Evolutionary conservation across 1,140 invertebrate species (phyloP).

Genomic region (Camponotus pennsylvanicus): DNA sequence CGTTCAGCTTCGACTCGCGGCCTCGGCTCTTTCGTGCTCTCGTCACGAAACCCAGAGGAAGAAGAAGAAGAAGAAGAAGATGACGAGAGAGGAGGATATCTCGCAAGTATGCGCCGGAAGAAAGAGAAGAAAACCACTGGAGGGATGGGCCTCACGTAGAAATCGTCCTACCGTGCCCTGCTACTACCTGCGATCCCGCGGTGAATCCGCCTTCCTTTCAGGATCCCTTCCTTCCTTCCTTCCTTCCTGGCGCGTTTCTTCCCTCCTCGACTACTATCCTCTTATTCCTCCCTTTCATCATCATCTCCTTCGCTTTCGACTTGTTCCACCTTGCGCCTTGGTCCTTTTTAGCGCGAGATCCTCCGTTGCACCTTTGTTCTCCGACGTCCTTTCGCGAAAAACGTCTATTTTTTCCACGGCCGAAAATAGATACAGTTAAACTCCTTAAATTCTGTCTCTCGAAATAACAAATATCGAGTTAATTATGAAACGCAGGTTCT

Average conservation of each 20-base stretch:
- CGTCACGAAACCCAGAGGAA: slow-evolving; percentile 78
- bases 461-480: not conserved
- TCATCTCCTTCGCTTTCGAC: slow-evolving; percentile 6
- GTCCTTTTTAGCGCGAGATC: not conserved
- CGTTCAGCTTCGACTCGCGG: slow-evolving; percentile 79
- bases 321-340: slow-evolving; percentile 1
- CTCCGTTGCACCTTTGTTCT: slow-evolving; percentile 8
- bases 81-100: slow-evolving; percentile 33
- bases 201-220: slow-evolving; percentile 76
- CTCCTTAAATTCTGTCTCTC: slow-evolving; percentile 11
- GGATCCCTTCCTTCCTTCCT: slow-evolving; percentile 75
- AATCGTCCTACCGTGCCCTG: slow-evolving; percentile 75
- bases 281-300: slow-evolving; percentile 31
- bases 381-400: slow-evolving; percentile 8
- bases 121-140: slow-evolving; percentile 74
- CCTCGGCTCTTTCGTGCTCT: slow-evolving; percentile 73
- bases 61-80: slow-evolving; percentile 50
- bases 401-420: slow-evolving; percentile 10
- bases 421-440: slow-evolving; percentile 19
- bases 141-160: slow-evolving; percentile 75
- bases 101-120: slow-evolving; percentile 63
- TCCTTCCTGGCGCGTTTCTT: slow-evolving; percentile 68
- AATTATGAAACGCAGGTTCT: not conserved
- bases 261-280: slow-evolving; percentile 53
- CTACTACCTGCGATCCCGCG: slow-evolving; percentile 77